Percentiles rank a stretch among this genome's conserved stretches.
phyloP scores from a whole-genome alignment of 2,888 invertebrate species.

The Falcaria lacertinaria region DNA sequence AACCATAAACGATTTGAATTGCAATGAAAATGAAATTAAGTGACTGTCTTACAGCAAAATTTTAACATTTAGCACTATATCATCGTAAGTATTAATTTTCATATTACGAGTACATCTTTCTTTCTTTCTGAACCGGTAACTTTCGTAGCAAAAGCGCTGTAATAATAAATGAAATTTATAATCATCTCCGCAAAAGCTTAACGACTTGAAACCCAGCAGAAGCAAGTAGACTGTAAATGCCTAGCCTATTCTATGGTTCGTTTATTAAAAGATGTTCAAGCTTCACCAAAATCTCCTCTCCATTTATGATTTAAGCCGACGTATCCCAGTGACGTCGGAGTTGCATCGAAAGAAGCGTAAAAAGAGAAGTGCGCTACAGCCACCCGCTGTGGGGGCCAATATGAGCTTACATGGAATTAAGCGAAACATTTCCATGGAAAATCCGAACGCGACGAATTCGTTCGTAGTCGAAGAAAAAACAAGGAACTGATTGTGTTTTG shows the following conservation, averaged over 20 bases:
- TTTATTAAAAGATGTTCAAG: background rate
- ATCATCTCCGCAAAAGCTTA: too few species aligned
- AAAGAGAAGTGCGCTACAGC: constrained; percentile 41
- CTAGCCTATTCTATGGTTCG: background rate
- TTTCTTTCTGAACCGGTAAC: too few species aligned
- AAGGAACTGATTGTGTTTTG: background rate
- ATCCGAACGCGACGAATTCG: background rate
- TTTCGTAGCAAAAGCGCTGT: too few species aligned
- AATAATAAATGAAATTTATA: too few species aligned
- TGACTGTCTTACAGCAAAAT: too few species aligned
- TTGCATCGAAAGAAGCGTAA: constrained; percentile 71
- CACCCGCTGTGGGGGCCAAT: constrained; percentile 15
- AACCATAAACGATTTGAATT: too few species aligned
- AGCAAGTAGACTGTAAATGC: background rate
- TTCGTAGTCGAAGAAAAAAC: background rate
- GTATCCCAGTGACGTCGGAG: constrained; percentile 41
- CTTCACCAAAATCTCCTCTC: constrained; percentile 22
- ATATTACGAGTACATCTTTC: too few species aligned
- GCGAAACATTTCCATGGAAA: background rate
- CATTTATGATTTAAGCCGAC: constrained; percentile 53
- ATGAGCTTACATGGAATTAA: constrained; percentile 1
- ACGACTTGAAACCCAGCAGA: too few species aligned
- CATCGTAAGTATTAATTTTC: too few species aligned
- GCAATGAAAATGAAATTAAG: too few species aligned
- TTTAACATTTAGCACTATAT: too few species aligned